phyloP scores from a whole-genome alignment of 2,797 vertebrate genomes.

The Sebastes alutus region DNA sequence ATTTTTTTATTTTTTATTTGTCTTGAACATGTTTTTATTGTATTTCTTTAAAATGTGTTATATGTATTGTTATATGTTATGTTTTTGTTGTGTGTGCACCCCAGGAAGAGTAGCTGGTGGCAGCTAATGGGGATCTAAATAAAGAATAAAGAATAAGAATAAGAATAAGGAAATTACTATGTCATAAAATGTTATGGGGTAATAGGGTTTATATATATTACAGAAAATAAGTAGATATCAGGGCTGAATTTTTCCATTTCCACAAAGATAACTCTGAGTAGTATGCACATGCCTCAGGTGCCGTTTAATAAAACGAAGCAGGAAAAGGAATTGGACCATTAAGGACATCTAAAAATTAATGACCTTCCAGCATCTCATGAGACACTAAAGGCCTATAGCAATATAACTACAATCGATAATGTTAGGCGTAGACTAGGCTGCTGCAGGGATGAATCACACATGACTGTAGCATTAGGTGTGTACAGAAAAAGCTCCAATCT shows the following conservation, averaged over 20 bases:
- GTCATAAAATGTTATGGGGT: background rate
- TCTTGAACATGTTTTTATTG: too few relatives aligned
- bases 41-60: too few relatives aligned
- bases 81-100: too few relatives aligned
- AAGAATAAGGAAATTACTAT: background rate
- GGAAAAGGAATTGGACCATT: conserved; percentile 7
- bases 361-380: conserved; percentile 31
- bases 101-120: too few relatives aligned
- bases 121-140: too few relatives aligned
- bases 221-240: conserved; percentile 11
- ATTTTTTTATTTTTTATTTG: too few relatives aligned
- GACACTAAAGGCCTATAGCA: conserved; percentile 42
- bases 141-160: too few relatives aligned
- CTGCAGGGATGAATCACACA: conserved; percentile 57
- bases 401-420: conserved; percentile 41
- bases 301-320: conserved; percentile 30
- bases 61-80: too few relatives aligned
- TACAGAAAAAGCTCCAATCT: background rate
- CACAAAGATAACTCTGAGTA: background rate
- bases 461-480: conserved; percentile 9
- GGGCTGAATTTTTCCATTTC: conserved; percentile 4
- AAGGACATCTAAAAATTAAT: conserved; percentile 27
- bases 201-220: background rate
- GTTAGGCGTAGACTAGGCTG: conserved; percentile 54
- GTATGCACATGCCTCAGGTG: background rate